Evolutionary conservation across 1,140 invertebrate species (phyloP).

Genomic region (Neoseiulus cucumeris): DNA sequence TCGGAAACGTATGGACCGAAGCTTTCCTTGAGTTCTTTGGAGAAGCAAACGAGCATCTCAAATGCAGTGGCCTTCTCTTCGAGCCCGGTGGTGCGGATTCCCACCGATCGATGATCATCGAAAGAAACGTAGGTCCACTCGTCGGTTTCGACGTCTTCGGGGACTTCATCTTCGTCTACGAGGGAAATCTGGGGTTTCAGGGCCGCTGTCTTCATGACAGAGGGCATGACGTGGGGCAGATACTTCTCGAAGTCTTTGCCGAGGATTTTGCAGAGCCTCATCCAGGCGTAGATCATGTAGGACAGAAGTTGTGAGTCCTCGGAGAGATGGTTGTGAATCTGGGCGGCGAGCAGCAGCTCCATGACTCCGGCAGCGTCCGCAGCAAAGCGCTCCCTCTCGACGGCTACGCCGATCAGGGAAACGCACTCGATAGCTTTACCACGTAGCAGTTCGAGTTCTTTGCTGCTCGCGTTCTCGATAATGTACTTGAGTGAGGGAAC

Average conservation of each 20-base stretch:
- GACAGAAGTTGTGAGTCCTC: slow-evolving; percentile 31
- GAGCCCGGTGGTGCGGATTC: slow-evolving; percentile 45
- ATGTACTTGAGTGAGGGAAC: slow-evolving; percentile 96
- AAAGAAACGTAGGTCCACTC: slow-evolving; percentile 97
- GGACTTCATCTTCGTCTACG: slow-evolving; percentile 44
- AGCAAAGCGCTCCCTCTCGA: slow-evolving; percentile 77
- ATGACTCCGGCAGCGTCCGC: slow-evolving; percentile 86
- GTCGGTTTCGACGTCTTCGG: slow-evolving; percentile 55
- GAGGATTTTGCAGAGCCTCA: slow-evolving; percentile 90
- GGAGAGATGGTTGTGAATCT: slow-evolving; percentile 33
- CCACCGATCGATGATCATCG: slow-evolving; percentile 55
- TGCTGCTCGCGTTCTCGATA: slow-evolving; percentile 71
- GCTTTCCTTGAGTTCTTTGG: slow-evolving; percentile 83
- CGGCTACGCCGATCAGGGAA: slow-evolving; percentile 89
- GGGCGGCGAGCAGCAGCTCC: slow-evolving; percentile 78
- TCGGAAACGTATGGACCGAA: slow-evolving; percentile 87
- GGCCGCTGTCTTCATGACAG: slow-evolving; percentile 79
- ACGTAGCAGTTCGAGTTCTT: slow-evolving; percentile 66
- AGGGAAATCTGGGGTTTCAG: slow-evolving; percentile 94
- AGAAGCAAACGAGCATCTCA: slow-evolving; percentile 97
- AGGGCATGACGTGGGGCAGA: slow-evolving; percentile 88
- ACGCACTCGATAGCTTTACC: slow-evolving; percentile 97
- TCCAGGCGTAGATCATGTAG: slow-evolving; percentile 97
- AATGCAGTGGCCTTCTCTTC: slow-evolving; percentile 98
- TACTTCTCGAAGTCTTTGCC: slow-evolving; percentile 89